phyloP scores from a whole-genome alignment of 2,797 vertebrate species.

The Alca torda region DNA sequence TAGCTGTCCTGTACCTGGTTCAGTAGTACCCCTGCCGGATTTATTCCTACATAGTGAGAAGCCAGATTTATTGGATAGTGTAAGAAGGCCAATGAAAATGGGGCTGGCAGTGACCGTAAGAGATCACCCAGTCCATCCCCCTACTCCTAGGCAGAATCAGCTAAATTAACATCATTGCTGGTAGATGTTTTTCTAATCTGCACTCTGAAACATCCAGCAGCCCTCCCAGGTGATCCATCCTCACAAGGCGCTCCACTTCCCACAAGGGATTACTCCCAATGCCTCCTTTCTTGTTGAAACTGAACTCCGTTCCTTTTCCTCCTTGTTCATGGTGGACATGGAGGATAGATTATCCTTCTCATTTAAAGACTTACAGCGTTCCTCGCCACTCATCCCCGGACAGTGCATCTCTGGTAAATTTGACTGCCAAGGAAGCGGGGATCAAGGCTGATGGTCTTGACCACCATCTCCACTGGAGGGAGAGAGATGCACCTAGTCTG shows the following conservation, averaged over 20 bases:
- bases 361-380: neutral
- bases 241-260: neutral
- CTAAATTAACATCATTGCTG: neutral
- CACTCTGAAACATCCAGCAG: neutral
- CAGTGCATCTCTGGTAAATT: neutral
- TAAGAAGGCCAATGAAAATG: neutral
- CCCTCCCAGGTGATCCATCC: neutral
- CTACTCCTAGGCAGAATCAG: neutral
- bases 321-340: neutral
- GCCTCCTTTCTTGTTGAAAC: neutral
- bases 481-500: neutral
- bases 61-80: neutral
- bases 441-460: neutral
- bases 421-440: neutral
- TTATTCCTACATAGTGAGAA: neutral
- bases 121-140: neutral
- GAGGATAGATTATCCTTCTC: neutral
- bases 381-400: neutral
- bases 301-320: neutral
- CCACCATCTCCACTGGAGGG: neutral
- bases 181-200: neutral
- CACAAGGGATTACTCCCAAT: neutral
- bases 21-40: neutral
- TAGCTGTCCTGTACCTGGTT: neutral
- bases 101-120: neutral